Evolutionary conservation across 2,797 vertebrate species (phyloP), one percentile per base, ranked within the genome.

Genomic region (Varecia variegata): DNA sequence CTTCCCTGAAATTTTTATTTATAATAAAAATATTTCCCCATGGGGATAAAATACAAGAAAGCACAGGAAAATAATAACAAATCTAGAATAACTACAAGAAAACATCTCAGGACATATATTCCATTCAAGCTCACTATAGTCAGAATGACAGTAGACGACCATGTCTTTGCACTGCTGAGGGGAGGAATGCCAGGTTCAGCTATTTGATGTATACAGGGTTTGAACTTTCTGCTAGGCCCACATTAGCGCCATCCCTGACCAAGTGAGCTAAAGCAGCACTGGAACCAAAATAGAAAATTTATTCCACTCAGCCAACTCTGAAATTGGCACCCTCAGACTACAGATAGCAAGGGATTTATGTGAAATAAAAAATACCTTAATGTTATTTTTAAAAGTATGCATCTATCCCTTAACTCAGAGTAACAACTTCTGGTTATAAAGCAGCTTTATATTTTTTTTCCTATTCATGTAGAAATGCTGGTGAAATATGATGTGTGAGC

Each of bases 11-110:
- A 15, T 58, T 62, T 79, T 89, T 47, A 45, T 80, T 88, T 85
- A 45, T 81, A 88, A 67, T 32, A 74, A 77, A 92, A 96, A 65
- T 77, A 86, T 94, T 80, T 77, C 27, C 40, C 27, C 54, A 73
- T 21, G 9, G 70, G 40, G 2, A 71, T 62, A 84, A 56, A 54
- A 52, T 67, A 67, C 6, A 67, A 56, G 30, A 93, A 14, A 85
- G 21, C 21, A 52, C 10, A 87, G 15, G 13, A 79, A 79, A 68
- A 73, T 15, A 32, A 27, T 58, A 62, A 38, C 25, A 68, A 82
- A 45, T 54, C 5, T 74, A 35, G 85, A 85, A 65, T 5, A 14
- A 90, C 67, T 23, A 90, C 1, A 74, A 14, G 18, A 65, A 84
- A 80, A 80, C 52, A 58, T 30, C 47, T 35, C 67, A 30, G 43